phyloP scores from a whole-genome alignment of 2,113 vertebrate species.

The Caretta caretta region DNA sequence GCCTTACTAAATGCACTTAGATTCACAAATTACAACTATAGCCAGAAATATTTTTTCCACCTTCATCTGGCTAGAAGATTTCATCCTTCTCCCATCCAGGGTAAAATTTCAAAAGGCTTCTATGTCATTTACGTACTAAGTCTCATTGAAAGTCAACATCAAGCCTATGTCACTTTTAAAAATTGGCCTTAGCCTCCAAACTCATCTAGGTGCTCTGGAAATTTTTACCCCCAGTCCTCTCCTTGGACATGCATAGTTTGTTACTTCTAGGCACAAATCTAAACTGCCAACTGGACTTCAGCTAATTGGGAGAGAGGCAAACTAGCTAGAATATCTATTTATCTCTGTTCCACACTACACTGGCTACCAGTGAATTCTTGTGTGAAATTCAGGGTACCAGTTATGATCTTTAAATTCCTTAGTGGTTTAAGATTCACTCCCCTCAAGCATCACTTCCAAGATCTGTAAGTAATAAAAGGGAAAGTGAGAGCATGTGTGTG shows the following conservation, averaged over 20 bases:
- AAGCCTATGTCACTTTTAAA: not conserved
- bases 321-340: not conserved
- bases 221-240: not conserved
- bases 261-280: not conserved
- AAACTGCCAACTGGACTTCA: fast-evolving
- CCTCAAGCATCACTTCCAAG: not conserved
- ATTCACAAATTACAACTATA: not conserved
- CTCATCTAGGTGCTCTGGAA: not conserved
- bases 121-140: not conserved
- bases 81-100: not conserved
- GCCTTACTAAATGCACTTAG: not conserved
- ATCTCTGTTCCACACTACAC: not conserved
- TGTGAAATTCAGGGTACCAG: constrained; percentile 18
- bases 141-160: not conserved
- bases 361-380: not conserved
- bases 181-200: fast-evolving
- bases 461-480: not conserved
- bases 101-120: not conserved
- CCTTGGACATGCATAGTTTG: not conserved
- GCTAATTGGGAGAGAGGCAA: not conserved
- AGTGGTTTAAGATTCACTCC: not conserved
- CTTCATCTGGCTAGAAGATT: not conserved
- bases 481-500: not conserved
- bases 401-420: constrained; percentile 23
- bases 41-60: not conserved